Conservation (phyloP, 2,113 vertebrate species). For the Saccopteryx leptura region DNA sequence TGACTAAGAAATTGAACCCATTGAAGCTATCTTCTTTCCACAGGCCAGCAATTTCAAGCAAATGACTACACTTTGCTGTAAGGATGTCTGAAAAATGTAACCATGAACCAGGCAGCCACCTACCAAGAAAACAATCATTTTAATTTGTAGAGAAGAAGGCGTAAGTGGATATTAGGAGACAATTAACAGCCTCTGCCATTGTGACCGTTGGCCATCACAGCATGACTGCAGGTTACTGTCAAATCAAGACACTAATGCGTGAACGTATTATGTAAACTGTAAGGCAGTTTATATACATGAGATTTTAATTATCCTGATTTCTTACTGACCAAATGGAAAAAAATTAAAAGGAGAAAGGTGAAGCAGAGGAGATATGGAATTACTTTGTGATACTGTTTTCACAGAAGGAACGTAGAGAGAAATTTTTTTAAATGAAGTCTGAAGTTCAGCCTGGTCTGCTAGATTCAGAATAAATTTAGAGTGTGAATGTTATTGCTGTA, state of each 20-base stretch:
- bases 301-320: neutral
- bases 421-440: neutral
- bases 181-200: neutral
- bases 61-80: neutral
- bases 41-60: neutral
- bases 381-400: slow-evolving; percentile 42
- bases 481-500: neutral
- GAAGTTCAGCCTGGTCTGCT: slow-evolving; percentile 55
- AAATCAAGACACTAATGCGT: neutral
- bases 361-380: slow-evolving; percentile 1
- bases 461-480: slow-evolving; percentile 33
- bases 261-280: neutral
- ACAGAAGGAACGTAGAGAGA: slow-evolving; percentile 12
- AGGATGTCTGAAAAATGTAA: neutral
- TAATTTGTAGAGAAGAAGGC: neutral
- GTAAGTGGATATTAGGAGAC: neutral
- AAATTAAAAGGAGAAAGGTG: neutral
- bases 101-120: neutral
- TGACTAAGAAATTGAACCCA: neutral
- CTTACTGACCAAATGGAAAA: neutral
- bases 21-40: neutral
- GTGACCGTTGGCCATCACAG: neutral
- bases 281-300: neutral
- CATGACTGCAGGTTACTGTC: neutral
- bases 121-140: neutral